Percentiles rank a stretch among this genome's conserved stretches.
phyloP scores from a whole-genome alignment of 2,888 invertebrate species.

The Cylindroiulus punctatus region DNA sequence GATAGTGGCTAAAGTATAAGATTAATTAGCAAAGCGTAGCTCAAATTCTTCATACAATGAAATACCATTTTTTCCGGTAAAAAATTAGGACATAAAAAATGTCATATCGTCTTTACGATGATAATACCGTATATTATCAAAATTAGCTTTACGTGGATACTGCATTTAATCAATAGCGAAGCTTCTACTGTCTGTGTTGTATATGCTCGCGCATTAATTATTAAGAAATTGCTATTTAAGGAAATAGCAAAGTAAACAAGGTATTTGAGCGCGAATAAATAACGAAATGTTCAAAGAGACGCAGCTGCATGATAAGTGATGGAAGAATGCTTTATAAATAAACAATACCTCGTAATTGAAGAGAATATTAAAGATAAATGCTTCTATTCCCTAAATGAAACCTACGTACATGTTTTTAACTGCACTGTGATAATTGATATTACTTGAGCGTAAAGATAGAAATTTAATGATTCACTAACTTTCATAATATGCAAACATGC shows the following conservation, averaged over 20 bases:
- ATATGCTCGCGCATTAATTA: neutral
- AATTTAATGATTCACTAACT: too few species aligned
- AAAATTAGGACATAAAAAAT: neutral
- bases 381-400: too few species aligned
- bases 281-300: too few species aligned
- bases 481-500: too few species aligned
- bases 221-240: neutral
- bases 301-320: too few species aligned
- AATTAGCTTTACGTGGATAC: neutral
- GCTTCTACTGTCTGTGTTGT: neutral
- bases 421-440: too few species aligned
- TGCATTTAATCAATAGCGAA: neutral
- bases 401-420: too few species aligned
- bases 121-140: neutral
- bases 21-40: neutral
- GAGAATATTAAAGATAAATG: too few species aligned
- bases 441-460: too few species aligned
- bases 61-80: neutral
- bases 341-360: too few species aligned
- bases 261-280: too few species aligned
- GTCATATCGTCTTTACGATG: neutral
- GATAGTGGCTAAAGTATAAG: neutral
- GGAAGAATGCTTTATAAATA: too few species aligned
- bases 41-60: neutral
- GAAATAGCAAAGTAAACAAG: neutral